Evolutionary conservation across 2,113 vertebrate species (phyloP).

Genomic region (Nycticorax nycticorax): DNA sequence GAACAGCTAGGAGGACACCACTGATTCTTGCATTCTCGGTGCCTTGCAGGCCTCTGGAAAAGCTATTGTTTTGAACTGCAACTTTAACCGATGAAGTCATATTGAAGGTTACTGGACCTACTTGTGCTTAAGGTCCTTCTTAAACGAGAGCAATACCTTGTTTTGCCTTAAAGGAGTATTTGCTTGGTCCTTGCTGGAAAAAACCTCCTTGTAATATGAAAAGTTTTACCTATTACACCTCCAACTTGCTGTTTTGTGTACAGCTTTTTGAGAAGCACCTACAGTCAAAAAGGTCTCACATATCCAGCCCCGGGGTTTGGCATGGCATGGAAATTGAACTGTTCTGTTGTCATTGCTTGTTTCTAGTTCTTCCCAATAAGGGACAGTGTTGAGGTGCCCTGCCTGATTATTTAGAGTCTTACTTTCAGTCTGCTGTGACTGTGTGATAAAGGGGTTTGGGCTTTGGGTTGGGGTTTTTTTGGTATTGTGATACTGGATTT

Average conservation of each 20-base stretch:
- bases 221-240: neutral
- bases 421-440: neutral
- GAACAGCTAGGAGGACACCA: neutral
- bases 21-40: neutral
- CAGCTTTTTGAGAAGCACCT: neutral
- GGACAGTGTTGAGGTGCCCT: neutral
- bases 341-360: neutral
- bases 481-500: neutral
- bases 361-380: neutral
- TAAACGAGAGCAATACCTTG: neutral
- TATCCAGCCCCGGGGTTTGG: neutral
- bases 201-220: neutral
- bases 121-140: neutral
- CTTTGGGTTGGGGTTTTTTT: neutral
- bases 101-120: neutral
- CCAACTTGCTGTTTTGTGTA: neutral
- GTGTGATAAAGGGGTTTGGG: neutral
- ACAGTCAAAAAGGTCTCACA: fast-evolving
- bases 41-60: neutral
- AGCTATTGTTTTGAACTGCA: neutral
- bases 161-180: neutral
- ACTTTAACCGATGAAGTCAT: neutral
- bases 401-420: neutral
- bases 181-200: neutral
- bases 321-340: neutral